These are phyloP conservation scores for Rhodophaea formosa DNA, from an alignment of 2,888 invertebrate species.

Conservation along the genomic window DNA sequence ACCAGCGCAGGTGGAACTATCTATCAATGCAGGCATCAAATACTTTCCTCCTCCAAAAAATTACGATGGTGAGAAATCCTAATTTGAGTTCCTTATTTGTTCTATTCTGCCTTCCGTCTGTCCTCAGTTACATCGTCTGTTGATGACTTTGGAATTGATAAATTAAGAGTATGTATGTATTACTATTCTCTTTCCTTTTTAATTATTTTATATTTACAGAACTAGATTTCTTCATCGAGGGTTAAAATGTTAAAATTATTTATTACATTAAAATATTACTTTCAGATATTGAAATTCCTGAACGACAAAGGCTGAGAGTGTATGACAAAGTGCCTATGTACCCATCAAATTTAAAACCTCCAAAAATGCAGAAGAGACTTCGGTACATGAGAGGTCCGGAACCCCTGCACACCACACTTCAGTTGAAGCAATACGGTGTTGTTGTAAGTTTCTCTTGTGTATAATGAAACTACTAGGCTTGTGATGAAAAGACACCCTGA, in stretches of 20 bases:
- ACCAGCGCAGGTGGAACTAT: constrained; percentile 49
- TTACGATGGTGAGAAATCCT: constrained; percentile 81
- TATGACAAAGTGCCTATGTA: constrained; percentile 88
- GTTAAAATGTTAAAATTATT: no score
- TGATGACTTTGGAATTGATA: no score
- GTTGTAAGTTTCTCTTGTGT: constrained; percentile 81
- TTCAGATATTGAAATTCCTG: constrained; percentile 87
- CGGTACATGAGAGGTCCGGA: constrained; percentile 96
- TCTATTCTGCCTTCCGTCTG: no score
- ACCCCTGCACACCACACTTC: constrained; percentile 88
- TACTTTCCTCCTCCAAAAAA: constrained; percentile 85
- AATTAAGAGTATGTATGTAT: no score
- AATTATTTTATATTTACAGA: no score
- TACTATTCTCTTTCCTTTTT: no score
- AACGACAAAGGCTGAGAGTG: constrained; percentile 85
- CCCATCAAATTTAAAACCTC: constrained; percentile 84
- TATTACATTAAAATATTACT: no score
- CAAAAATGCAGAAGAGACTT: constrained; percentile 92
- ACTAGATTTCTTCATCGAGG: no score
- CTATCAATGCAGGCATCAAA: constrained; percentile 80
- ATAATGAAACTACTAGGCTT: not conserved
- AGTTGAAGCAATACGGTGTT: constrained; percentile 96
- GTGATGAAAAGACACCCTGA: no score
- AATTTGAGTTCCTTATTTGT: no score
- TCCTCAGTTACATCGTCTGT: no score